A percentile compares a stretch with the other conserved stretches of the same genome.
Conservation (phyloP, 1,140 invertebrate genomes). For the Drosophila quadrilineata region DNA sequence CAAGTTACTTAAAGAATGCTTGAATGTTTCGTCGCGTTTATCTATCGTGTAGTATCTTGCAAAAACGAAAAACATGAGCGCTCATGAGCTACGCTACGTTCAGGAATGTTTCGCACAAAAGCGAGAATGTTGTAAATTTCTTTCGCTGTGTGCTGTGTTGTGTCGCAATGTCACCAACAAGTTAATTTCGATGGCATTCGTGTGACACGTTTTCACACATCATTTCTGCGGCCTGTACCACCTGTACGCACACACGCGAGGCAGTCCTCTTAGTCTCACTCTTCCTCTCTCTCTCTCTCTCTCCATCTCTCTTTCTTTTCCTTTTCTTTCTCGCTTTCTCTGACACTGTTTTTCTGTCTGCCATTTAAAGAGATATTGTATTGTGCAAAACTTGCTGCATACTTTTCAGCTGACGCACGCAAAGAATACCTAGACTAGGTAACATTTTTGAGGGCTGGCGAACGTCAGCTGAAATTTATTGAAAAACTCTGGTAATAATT, state of each 20-base stretch:
- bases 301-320: no score
- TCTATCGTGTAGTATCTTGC: background rate
- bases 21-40: background rate
- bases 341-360: no score
- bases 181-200: conserved; percentile 61
- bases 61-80: background rate
- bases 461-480: conserved; percentile 13
- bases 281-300: no score
- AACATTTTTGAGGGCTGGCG: conserved; percentile 3
- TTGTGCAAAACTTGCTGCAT: conserved; percentile 29
- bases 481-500: conserved; percentile 16
- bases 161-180: conserved; percentile 60
- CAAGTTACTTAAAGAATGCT: conserved; percentile 4
- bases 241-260: background rate
- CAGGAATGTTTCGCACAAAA: conserved; percentile 23
- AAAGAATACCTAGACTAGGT: conserved; percentile 5
- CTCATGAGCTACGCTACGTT: conserved; percentile 2
- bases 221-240: conserved; percentile 1
- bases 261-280: no score
- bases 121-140: conserved; percentile 44
- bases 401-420: conserved; percentile 5
- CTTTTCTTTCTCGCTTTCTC: no score
- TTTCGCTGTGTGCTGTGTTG: conserved; percentile 26
- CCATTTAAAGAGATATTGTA: conserved; percentile 34
- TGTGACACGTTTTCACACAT: conserved; percentile 35